Evolutionary conservation across 2,888 invertebrate genomes (phyloP), one percentile per base, ranked within the genome.

Genomic region (Orthosia gracilis): DNA sequence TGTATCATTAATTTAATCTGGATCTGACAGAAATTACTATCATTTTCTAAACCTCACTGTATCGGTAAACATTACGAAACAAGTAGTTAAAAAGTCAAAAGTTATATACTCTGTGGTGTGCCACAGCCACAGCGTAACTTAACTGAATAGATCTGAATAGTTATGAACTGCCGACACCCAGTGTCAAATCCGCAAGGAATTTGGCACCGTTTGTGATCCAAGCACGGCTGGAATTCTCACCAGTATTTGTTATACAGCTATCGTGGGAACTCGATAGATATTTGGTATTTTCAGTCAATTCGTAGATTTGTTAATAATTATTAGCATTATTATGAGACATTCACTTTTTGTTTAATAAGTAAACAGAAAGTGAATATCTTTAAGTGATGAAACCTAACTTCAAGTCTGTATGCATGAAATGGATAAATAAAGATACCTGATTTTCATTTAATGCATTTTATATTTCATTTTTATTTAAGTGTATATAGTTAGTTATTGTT

Each of bases 151-250:
- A 58, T 52, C 31, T 63, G 55, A 50, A 73, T 64, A 64, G 47
- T 59, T 59, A 54, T 78, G 57, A 78, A 80, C 50, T 55, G 18
- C 45, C 50, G 75, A 50, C 75, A 68, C 63, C 69, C 45, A 45
- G 58, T 82, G 82, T 76, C 50, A 68, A 82, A 52, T 23, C 63
- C 58, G 23, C 58, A 4, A 62, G 78, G 77, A 82, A 82, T 78
- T 78, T 82, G 77, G 77, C 78, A 76, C 77, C 3, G 23, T 54
- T 67, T 31, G 45, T 31, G 47, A 49, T 31, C 26, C 45, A 58
- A 76, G 12, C 58, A 13, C 57, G 21, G 49, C 5, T 50, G 17
- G 47, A 54, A 63, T 76, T 76, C 57, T 1, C n/a, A 18, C n/a
- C 7, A 21, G 54, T 74, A 23, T 77, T 77, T 52, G 47, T 31